Evolutionary conservation across 2,113 vertebrate genomes (phyloP), one percentile per base, ranked within the genome.

Genomic region (Jaculus jaculus): DNA sequence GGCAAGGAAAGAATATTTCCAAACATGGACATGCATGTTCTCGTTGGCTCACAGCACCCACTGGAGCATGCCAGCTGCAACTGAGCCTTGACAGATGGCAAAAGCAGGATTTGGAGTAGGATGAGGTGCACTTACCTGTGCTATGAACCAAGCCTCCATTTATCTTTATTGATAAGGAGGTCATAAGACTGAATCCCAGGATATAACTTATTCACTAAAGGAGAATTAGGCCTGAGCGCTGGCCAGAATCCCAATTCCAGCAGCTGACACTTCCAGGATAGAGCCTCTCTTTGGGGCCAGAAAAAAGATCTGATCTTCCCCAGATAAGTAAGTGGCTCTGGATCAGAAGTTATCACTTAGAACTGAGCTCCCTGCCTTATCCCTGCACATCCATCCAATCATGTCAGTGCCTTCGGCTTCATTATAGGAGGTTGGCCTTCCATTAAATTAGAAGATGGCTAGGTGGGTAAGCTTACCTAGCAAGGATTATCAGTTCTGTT

Each of bases 401-500:
- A 54, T 7, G n/a, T 39, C 2, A 9, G 17, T 18, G 39, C 24
- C 47, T 39, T 63, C 20, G 74, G 78, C 60, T 74, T 51, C 26
- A 54, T 20, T 47, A 23, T 18, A 10, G 71, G 37, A 82, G 42
- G 20, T 32, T 73, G 47, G 69, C 42, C 34, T 78, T 71, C 60
- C 63, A 79, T 66, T 69, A 24, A 3, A 80, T 71, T 58, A 85
- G 88, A 51, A 93, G 74, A 92, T 54, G 63, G 83, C 12, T 72
- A 34, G 10, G 8, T 71, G 32, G 73, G 58, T 13, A 61, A 65
- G 80, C 23, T 26, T 80, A 84, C 18, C 61, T 74, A 39, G 18
- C 82, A 87, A 91, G 37, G 51, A 79, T 66, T 92, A 37, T 82
- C 93, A 84, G 39, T 87, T 87, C 26, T 65, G 51, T 51, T 86